phyloP scores from a whole-genome alignment of 2,113 vertebrate genomes.

The Seriola dumerili region DNA sequence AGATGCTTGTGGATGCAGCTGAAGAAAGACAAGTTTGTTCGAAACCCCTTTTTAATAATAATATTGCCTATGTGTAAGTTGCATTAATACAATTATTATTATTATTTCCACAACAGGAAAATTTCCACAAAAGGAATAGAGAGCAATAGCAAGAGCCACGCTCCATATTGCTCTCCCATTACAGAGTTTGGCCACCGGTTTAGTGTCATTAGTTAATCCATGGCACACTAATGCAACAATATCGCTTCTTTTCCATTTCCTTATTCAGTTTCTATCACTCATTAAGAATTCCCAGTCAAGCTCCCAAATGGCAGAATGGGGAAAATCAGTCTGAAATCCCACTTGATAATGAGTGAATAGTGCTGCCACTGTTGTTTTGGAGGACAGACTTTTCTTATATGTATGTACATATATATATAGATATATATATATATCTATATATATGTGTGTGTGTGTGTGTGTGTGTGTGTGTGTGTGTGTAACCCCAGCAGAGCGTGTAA shows the following conservation, averaged over 20 bases:
- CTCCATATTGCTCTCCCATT: slow-evolving; percentile 10
- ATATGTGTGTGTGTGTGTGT: slow-evolving; percentile 18
- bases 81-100: background rate
- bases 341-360: slow-evolving; percentile 61
- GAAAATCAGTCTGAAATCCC: slow-evolving; percentile 48
- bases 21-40: slow-evolving; percentile 2
- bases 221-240: slow-evolving; percentile 11
- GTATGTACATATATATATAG: slow-evolving; percentile 12
- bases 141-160: background rate
- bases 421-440: slow-evolving; percentile 48
- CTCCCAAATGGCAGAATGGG: slow-evolving; percentile 49
- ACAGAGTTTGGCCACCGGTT: background rate
- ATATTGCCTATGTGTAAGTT: slow-evolving; percentile 8
- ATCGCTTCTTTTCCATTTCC: slow-evolving; percentile 43
- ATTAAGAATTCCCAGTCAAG: slow-evolving; percentile 48
- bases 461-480: slow-evolving; percentile 48
- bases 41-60: background rate
- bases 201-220: slow-evolving; percentile 15
- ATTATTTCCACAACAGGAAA: background rate
- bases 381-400: slow-evolving; percentile 44
- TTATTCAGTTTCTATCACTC: slow-evolving; percentile 24
- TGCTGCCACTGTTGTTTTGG: slow-evolving; percentile 65
- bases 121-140: background rate
- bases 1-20: slow-evolving; percentile 14
- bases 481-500: slow-evolving; percentile 65